Percentiles rank a stretch among this genome's conserved stretches.
These are phyloP conservation scores for Temnothorax rugatulus DNA, from an alignment of 2,888 invertebrate species.

Conservation along the genomic window DNA sequence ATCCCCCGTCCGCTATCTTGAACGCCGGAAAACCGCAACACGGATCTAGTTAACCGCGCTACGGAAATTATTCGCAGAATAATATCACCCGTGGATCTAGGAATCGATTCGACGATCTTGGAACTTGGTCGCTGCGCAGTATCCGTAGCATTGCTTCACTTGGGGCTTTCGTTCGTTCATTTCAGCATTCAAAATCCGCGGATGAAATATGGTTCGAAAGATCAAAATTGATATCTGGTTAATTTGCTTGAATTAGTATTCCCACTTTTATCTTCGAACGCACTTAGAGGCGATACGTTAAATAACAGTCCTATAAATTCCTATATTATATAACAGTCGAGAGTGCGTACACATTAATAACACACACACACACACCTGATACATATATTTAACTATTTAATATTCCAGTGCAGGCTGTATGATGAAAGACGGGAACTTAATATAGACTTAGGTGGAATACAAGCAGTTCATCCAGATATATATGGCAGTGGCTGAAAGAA, in stretches of 20 bases:
- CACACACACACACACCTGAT: not conserved
- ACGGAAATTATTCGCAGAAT: slow-evolving; percentile 76
- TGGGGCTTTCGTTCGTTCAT: not conserved
- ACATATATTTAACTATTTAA: not conserved
- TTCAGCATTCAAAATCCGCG: not conserved
- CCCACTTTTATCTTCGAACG: not conserved
- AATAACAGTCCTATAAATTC: not conserved
- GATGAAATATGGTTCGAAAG: not conserved
- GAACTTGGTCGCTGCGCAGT: slow-evolving; percentile 23
- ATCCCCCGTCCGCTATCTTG: slow-evolving; percentile 25
- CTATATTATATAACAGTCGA: not conserved
- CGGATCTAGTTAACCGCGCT: slow-evolving; percentile 77
- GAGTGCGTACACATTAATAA: not conserved
- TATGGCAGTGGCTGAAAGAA: not conserved
- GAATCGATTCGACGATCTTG: slow-evolving; percentile 48
- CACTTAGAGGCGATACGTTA: not conserved
- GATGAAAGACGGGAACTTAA: not conserved
- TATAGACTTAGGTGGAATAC: not conserved
- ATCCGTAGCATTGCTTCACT: slow-evolving; percentile 11
- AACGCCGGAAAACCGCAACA: slow-evolving; percentile 76
- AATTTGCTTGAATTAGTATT: not conserved
- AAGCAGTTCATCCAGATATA: not conserved
- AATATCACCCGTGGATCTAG: slow-evolving; percentile 60
- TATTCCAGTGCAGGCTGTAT: not conserved
- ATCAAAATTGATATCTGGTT: not conserved